phyloP scores from a whole-genome alignment of 1,140 invertebrate genomes.

The Zaprionus vittiger region DNA sequence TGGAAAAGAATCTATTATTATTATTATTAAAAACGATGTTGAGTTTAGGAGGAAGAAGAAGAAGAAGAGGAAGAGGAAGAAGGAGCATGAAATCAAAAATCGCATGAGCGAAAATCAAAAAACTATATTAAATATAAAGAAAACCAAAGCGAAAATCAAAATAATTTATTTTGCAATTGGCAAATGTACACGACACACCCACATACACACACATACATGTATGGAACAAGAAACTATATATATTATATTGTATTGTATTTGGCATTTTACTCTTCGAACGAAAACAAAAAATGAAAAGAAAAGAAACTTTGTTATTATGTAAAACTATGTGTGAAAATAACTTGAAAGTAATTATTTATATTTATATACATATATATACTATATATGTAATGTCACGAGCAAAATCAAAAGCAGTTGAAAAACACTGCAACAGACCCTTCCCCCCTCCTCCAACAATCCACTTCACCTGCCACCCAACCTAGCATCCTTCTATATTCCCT shows the following conservation, averaged over 20 bases:
- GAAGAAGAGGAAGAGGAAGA: constrained; percentile 3
- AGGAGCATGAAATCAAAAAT: constrained; percentile 48
- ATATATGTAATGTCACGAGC: constrained; percentile 57
- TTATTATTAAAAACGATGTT: constrained; percentile 40
- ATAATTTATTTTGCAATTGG: constrained; percentile 53
- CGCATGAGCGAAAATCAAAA: constrained; percentile 70
- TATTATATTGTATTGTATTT: constrained; percentile 47
- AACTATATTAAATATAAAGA: constrained; percentile 54
- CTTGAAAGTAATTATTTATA: constrained; percentile 50
- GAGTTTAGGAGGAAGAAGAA: constrained; percentile 22
- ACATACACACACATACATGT: constrained; percentile 18
- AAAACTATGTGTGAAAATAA: constrained; percentile 72
- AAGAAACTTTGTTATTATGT: constrained; percentile 56
- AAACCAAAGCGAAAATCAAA: constrained; percentile 28
- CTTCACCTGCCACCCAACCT: neutral
- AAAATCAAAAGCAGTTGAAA: constrained; percentile 65
- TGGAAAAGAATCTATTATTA: constrained; percentile 55
- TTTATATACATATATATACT: constrained; percentile 51
- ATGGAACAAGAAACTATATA: constrained; percentile 17
- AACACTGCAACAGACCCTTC: constrained; percentile 18
- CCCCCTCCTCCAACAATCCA: neutral
- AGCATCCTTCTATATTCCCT: neutral
- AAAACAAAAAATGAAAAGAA: constrained; percentile 21
- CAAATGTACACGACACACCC: constrained; percentile 36
- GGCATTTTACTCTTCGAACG: constrained; percentile 58